Conservation (phyloP, 2,797 vertebrate genomes). For the Propithecus deckenii region DNA sequence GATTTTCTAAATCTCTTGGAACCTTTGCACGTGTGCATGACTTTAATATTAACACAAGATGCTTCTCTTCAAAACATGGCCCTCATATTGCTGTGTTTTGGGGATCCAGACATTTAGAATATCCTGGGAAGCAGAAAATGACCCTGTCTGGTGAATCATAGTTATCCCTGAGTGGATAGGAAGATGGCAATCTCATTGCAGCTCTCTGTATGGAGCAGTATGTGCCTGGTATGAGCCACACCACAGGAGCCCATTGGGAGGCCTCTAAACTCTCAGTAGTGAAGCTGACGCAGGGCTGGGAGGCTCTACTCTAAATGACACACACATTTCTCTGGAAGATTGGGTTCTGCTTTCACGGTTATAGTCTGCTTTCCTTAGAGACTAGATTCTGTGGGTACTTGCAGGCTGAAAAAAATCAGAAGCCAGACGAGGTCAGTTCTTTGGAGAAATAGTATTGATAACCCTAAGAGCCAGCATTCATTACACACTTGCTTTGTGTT, state of each 20-base stretch:
- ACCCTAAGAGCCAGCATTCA: not conserved
- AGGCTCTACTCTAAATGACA: not conserved
- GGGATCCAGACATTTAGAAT: not conserved
- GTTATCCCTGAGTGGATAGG: not conserved
- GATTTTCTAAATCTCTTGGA: not conserved
- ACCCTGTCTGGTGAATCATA: not conserved
- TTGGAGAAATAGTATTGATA: not conserved
- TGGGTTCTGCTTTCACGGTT: not conserved
- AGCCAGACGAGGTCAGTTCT: not conserved
- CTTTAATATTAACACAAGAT: conserved; percentile 3
- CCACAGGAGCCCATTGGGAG: not conserved
- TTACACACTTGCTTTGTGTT: not conserved
- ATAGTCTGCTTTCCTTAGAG: not conserved
- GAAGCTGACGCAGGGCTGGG: not conserved
- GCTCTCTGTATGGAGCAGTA: not conserved
- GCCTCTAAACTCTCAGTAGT: not conserved
- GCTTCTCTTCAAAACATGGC: not conserved
- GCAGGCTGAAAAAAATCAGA: not conserved
- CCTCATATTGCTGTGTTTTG: not conserved
- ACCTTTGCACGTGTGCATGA: not conserved
- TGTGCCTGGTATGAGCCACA: not conserved
- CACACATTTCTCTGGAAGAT: not conserved
- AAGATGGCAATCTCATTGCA: not conserved
- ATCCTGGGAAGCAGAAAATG: not conserved
- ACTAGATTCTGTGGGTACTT: not conserved